Conservation (phyloP, 2,888 invertebrate genomes). For the Helleia helle region DNA sequence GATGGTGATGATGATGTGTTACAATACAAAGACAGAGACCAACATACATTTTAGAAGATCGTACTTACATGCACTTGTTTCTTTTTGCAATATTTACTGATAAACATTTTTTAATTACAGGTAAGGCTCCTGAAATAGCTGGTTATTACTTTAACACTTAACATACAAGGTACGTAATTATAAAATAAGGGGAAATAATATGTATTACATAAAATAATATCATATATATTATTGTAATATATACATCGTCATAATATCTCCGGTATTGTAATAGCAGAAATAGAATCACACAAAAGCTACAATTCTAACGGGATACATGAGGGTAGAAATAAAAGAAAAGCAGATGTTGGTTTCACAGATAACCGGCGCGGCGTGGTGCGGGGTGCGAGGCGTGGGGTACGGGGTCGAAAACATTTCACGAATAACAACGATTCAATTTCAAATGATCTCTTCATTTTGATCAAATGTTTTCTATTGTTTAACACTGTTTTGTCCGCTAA, state of each 20-base stretch:
- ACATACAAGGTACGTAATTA: too few relatives aligned
- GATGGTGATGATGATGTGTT: too few relatives aligned
- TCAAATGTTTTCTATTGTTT: conserved; percentile 6
- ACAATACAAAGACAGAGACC: too few relatives aligned
- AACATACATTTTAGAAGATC: too few relatives aligned
- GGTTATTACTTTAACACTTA: too few relatives aligned
- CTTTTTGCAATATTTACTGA: neutral
- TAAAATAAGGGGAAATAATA: too few relatives aligned
- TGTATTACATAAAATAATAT: neutral
- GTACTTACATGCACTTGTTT: too few relatives aligned
- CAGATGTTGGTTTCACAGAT: conserved; percentile 35
- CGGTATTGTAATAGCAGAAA: conserved; percentile 1
- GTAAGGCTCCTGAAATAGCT: too few relatives aligned
- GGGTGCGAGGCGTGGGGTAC: too few relatives aligned
- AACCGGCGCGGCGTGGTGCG: conserved; percentile 16
- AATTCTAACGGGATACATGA: conserved; percentile 37
- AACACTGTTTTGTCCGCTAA: conserved; percentile 5
- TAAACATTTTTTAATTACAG: neutral
- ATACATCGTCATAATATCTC: too few relatives aligned
- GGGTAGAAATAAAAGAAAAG: conserved; percentile 32
- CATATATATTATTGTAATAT: neutral
- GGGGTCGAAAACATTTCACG: conserved; percentile 9
- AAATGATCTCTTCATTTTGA: conserved; percentile 14
- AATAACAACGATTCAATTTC: conserved; percentile 15
- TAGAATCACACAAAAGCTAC: conserved; percentile 29